Percentiles rank a stretch among this genome's conserved stretches.
phyloP scores from a whole-genome alignment of 2,888 invertebrate genomes.

The Ptychoptera contaminata region DNA sequence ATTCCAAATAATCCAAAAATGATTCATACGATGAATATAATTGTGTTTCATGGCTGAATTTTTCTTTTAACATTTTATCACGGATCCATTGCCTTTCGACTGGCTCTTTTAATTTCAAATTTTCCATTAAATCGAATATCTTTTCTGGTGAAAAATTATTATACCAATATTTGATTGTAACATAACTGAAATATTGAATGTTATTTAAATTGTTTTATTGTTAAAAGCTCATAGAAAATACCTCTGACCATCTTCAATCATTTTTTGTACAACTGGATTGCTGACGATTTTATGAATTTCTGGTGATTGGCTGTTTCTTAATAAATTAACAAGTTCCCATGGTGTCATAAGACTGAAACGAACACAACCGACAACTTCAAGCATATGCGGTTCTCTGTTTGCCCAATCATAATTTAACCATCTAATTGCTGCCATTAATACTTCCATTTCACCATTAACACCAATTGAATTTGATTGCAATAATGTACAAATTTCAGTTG shows the following conservation, averaged over 20 bases:
- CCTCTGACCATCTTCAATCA: conserved; percentile 69
- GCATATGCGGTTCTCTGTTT: conserved; percentile 37
- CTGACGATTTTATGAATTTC: conserved; percentile 54
- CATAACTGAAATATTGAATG: conserved; percentile 36
- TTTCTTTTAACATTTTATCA: conserved; percentile 30
- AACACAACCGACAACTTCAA: conserved; percentile 51
- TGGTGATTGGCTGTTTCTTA: conserved; percentile 53
- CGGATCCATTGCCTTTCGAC: conserved; percentile 59
- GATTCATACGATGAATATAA: conserved; percentile 18
- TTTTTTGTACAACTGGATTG: conserved; percentile 51
- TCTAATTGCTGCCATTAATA: conserved; percentile 59
- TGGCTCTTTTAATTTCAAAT: conserved; percentile 50
- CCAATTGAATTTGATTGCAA: conserved; percentile 56
- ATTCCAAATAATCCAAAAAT: conserved; percentile 22
- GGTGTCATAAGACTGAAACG: conserved; percentile 66
- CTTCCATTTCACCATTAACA: conserved; percentile 47
- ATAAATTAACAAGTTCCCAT: conserved; percentile 65
- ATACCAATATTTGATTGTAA: conserved; percentile 64
- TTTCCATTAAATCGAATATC: conserved; percentile 54
- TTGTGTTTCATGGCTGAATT: conserved; percentile 22
- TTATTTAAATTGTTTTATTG: background rate
- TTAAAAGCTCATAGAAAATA: conserved; percentile 29
- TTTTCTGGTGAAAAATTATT: conserved; percentile 49
- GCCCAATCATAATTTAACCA: conserved; percentile 63
- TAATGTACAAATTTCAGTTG: conserved; percentile 49